Evolutionary conservation across 2,797 vertebrate genomes (phyloP).

Genomic region (Rachycentron canadum): DNA sequence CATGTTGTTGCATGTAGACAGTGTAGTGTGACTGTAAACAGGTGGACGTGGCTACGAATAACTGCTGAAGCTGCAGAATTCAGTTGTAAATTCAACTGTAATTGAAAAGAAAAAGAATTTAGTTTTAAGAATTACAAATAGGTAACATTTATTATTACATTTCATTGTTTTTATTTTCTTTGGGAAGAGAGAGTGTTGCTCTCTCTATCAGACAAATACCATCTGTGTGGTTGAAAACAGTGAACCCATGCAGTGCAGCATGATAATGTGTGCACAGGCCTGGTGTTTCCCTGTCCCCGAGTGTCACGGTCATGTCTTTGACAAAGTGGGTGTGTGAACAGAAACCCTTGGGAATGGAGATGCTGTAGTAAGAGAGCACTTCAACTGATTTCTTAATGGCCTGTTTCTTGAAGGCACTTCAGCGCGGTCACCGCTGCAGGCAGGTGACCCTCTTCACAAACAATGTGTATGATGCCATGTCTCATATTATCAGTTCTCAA

Average conservation of each 20-base stretch:
- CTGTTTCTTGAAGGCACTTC: conserved; percentile 81
- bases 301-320: conserved; percentile 76
- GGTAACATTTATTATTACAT: not conserved
- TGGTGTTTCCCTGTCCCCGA: conserved; percentile 59
- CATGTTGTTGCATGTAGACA: not conserved
- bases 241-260: conserved; percentile 61
- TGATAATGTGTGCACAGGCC: conserved; percentile 53
- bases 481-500: conserved; percentile 62
- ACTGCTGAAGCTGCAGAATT: conserved; percentile 29
- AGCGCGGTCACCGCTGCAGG: conserved; percentile 66
- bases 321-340: conserved; percentile 76
- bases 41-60: conserved; percentile 36
- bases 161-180: not conserved
- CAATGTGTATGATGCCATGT: conserved; percentile 56
- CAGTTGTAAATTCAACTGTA: conserved; percentile 1
- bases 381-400: conserved; percentile 84
- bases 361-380: conserved; percentile 75
- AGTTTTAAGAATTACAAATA: not conserved
- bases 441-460: conserved; percentile 82
- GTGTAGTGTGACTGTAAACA: conserved; percentile 36
- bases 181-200: not conserved
- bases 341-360: conserved; percentile 70
- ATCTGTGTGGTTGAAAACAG: conserved; percentile 50
- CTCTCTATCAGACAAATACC: conserved; percentile 24
- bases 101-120: not conserved